Evolutionary conservation across 1,140 invertebrate species (phyloP), one percentile per base, ranked within the genome.

Genomic region (Halictus rubicundus): DNA sequence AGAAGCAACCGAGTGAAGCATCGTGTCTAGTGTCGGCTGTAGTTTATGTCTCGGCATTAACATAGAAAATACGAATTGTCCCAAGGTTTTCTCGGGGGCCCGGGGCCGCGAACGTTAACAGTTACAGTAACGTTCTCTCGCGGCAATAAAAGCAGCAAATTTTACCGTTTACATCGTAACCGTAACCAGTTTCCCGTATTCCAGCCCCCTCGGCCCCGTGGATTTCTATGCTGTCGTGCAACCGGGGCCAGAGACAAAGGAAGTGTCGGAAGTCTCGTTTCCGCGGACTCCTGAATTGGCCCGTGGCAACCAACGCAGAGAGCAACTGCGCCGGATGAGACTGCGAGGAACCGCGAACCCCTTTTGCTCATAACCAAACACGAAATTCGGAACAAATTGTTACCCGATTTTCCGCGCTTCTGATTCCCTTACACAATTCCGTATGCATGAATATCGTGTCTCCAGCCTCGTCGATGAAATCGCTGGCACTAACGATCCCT

Each of bases 11-110:
- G 82, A 84, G 83, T 90, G 68, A 39, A 70, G 70, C 37, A 32
- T 57, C 64, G 69, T 75, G 78, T 85, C 80, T 81, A 84, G 76
- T 82, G 81, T 81, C 78, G 71, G 69, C 71, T 86, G 82, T 88
- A 87, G 80, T 91, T 91, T 91, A 91, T 89, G 85, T 54, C 46
- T 61, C 78, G 66, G 76, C 86, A 90, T 91, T 91, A 91, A 90
- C 89, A 90, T 90, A 89, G 79, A 87, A 89, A 90, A 89, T 89
- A 90, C 89, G 70, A 81, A 83, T 81, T 54, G 78, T 74, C 68
- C 42, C 16, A 14, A 59, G 64, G 60, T 52, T 61, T 77, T 39
- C 68, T 73, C 27, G 66, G 32, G 19, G 23, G 42, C 52, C 64
- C n/a, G 14, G 19, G 49, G 39, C 25, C 21, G 21, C 21, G 21